Percentiles rank a stretch among this genome's conserved stretches.
Evolutionary conservation across 2,888 invertebrate genomes (phyloP).

Genomic region (Caenorhabditis sinica): DNA sequence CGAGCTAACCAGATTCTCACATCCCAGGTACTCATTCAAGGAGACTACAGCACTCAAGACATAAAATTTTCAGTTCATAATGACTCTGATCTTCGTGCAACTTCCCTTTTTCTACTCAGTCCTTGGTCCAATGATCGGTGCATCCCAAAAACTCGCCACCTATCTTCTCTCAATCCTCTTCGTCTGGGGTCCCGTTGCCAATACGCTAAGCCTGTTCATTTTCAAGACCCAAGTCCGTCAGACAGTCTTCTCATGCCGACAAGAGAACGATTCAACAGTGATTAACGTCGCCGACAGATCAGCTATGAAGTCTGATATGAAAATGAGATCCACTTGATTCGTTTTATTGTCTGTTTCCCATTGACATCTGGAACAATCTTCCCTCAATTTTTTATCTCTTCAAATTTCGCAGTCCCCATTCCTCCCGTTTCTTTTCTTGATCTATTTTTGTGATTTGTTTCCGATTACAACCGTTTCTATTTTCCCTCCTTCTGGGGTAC

Average conservation of each 20-base stretch:
- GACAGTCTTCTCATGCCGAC: slow-evolving; percentile 14
- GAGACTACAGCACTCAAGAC: background rate
- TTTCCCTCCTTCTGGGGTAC: slow-evolving; percentile 14
- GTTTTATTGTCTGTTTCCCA: slow-evolving; percentile 3
- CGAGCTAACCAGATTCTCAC: slow-evolving; percentile 22
- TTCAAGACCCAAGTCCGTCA: slow-evolving; percentile 40
- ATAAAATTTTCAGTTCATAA: slow-evolving; percentile 31
- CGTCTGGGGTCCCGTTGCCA: slow-evolving; percentile 57
- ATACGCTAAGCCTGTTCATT: slow-evolving; percentile 11
- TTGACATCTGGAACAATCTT: background rate
- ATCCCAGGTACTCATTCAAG: background rate
- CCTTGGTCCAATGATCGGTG: slow-evolving; percentile 35
- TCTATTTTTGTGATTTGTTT: slow-evolving; percentile 2
- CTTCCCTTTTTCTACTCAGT: slow-evolving; percentile 52
- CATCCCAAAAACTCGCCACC: slow-evolving; percentile 35
- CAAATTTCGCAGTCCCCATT: background rate
- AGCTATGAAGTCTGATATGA: slow-evolving; percentile 35
- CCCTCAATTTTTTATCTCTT: background rate
- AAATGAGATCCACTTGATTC: background rate
- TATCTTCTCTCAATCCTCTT: slow-evolving; percentile 44
- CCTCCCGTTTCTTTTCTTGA: background rate
- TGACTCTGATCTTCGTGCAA: slow-evolving; percentile 48
- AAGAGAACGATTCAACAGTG: slow-evolving; percentile 31
- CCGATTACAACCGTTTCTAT: background rate
- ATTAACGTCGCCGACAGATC: slow-evolving; percentile 38